phyloP scores from a whole-genome alignment of 2,797 vertebrate species.

The Semaprochilodus insignis region DNA sequence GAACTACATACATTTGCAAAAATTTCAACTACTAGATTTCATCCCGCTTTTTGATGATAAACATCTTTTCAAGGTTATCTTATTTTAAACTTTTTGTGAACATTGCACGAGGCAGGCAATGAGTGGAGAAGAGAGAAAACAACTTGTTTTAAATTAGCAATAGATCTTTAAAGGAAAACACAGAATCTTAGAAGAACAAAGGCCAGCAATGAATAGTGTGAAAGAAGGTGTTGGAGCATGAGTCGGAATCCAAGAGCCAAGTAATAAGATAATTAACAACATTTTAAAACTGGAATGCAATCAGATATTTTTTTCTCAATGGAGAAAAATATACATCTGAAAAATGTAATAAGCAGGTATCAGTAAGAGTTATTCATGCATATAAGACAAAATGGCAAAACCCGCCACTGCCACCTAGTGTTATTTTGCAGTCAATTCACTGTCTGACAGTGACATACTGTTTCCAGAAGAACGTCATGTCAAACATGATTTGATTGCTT shows the following conservation, averaged over 20 bases:
- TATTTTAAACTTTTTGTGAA: background rate
- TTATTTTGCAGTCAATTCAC: constrained; percentile 5
- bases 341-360: background rate
- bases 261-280: background rate
- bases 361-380: no score
- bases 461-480: background rate
- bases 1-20: background rate
- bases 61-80: background rate
- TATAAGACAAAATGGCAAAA: background rate
- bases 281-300: background rate
- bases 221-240: background rate
- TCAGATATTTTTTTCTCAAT: background rate
- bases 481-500: background rate
- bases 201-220: background rate
- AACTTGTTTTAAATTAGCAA: background rate
- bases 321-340: background rate
- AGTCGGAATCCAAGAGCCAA: background rate
- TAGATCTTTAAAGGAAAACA: background rate
- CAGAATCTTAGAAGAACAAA: background rate
- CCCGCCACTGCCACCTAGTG: constrained; percentile 49
- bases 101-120: background rate
- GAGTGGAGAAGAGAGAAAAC: background rate
- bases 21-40: constrained; percentile 12
- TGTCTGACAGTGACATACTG: background rate
- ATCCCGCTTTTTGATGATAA: constrained; percentile 23